Conservation (phyloP, 92 coral and sea anemone species). For the Zoanthus sociatus region DNA sequence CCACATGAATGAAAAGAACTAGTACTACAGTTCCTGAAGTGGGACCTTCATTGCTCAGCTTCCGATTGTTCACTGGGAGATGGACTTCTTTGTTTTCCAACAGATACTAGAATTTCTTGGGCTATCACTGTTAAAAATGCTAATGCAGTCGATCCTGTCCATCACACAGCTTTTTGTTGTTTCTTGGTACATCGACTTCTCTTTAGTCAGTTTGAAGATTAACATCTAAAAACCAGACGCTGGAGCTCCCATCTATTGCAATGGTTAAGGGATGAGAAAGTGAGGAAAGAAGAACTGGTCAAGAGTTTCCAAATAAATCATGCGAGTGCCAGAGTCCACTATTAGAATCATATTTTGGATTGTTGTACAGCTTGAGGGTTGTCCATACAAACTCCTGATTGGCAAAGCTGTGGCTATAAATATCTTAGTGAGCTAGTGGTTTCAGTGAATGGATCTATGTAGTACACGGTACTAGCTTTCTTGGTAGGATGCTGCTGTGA, state of each 20-base stretch:
- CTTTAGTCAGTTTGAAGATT: conserved; percentile 7
- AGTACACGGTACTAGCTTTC: conserved; percentile 1
- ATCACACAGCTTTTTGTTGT: conserved; percentile 12
- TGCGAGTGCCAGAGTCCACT: neutral
- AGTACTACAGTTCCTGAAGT: neutral
- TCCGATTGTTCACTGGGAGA: neutral
- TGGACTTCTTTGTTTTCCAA: conserved; percentile 17
- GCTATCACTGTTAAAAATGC: conserved; percentile 13
- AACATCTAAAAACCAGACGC: conserved; percentile 22
- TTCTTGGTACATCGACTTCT: conserved; percentile 9
- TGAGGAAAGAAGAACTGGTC: conserved; percentile 34
- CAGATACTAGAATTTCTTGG: conserved; percentile 18
- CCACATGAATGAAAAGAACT: neutral
- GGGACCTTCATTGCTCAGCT: neutral
- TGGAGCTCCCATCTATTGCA: conserved; percentile 18
- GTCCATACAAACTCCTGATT: neutral
- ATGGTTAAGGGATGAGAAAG: conserved; percentile 17
- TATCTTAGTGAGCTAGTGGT: neutral
- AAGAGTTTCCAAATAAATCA: conserved; percentile 12
- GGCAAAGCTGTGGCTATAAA: neutral
- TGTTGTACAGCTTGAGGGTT: conserved; percentile 3
- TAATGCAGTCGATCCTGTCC: conserved; percentile 1
- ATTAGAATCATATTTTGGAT: neutral
- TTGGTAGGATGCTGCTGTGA: neutral
- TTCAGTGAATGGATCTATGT: neutral